phyloP scores from a whole-genome alignment of 2,888 invertebrate species.

The Himalopsyche japonica region DNA sequence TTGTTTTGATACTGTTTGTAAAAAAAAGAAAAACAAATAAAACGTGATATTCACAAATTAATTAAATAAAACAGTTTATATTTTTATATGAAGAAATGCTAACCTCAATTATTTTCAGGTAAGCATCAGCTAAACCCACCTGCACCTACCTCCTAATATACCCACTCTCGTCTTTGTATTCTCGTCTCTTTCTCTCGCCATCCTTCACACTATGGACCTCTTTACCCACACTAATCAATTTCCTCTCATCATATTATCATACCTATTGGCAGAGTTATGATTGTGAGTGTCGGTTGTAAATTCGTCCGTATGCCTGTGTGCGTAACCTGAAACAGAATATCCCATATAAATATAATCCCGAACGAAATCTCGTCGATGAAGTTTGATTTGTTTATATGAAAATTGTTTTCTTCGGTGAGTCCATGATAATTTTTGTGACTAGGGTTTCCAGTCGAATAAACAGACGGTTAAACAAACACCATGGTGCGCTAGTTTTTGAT shows the following conservation, averaged over 20 bases:
- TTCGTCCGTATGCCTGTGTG: neutral
- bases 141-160: neutral
- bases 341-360: slow-evolving; percentile 22
- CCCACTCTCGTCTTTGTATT: neutral
- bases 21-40: neutral
- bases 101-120: neutral
- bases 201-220: neutral
- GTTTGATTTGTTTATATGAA: slow-evolving; percentile 12
- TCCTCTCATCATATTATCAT: neutral
- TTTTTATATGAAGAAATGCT: neutral
- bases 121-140: neutral
- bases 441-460: too few relatives aligned
- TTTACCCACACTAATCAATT: neutral
- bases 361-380: slow-evolving; percentile 23
- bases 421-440: neutral
- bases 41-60: neutral
- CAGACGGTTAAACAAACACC: too few relatives aligned
- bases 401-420: neutral
- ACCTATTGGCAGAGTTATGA: neutral
- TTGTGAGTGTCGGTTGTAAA: neutral
- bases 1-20: too few relatives aligned
- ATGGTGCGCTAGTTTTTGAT: too few relatives aligned
- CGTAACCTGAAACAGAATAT: slow-evolving; percentile 18
- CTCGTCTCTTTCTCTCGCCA: neutral
- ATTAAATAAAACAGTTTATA: neutral